Evolutionary conservation across 2,797 vertebrate species (phyloP).

Genomic region (Melopsittacus undulatus): DNA sequence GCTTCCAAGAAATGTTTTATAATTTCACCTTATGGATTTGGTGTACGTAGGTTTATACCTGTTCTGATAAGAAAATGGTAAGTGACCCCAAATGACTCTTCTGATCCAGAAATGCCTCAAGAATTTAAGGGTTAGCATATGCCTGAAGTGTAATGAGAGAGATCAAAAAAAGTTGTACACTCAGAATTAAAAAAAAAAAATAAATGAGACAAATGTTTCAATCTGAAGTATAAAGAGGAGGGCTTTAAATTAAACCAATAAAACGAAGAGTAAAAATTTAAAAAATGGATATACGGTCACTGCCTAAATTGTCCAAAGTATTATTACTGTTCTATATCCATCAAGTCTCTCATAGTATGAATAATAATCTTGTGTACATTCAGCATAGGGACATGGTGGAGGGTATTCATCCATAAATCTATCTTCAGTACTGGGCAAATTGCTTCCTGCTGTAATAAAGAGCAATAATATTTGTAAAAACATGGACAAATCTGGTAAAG

Average conservation of each 20-base stretch:
- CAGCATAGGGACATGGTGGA: not conserved
- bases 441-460: not conserved
- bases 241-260: not conserved
- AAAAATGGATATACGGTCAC: not conserved
- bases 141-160: not conserved
- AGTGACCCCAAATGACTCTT: not conserved
- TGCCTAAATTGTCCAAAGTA: not conserved
- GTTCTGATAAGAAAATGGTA: not conserved
- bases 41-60: not conserved
- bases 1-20: not conserved
- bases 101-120: not conserved
- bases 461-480: not conserved
- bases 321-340: not conserved
- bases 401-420: not conserved
- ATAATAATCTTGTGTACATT: not conserved
- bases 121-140: not conserved
- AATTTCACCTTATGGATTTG: not conserved
- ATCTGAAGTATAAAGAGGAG: not conserved
- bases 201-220: not conserved
- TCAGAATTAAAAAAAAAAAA: not conserved
- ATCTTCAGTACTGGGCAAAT: not conserved
- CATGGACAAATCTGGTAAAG: not conserved
- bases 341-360: not conserved
- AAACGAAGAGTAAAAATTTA: not conserved
- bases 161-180: not conserved